A percentile compares a stretch with the other conserved stretches of the same genome.
Evolutionary conservation across 2,888 invertebrate species (phyloP).

Genomic region (Drosophila fulvimacula): DNA sequence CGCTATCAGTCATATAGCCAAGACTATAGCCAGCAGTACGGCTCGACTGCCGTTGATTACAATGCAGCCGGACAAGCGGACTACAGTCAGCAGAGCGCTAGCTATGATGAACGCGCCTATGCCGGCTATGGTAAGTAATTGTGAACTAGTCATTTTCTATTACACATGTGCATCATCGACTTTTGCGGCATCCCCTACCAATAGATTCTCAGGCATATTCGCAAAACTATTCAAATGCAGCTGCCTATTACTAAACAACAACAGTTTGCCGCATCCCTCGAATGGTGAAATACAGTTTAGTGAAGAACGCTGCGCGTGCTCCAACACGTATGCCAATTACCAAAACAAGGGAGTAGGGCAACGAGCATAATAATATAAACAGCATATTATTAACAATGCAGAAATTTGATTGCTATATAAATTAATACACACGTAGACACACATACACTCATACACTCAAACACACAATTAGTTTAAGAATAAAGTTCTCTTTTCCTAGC

Average conservation of each 20-base stretch:
- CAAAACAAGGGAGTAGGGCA: constrained; percentile 69
- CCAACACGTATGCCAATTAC: constrained; percentile 59
- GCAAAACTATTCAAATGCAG: constrained; percentile 84
- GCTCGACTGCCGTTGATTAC: constrained; percentile 84
- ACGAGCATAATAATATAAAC: constrained; percentile 31
- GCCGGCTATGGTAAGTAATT: constrained; percentile 84
- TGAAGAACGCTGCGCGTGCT: constrained; percentile 77
- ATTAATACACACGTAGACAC: constrained; percentile 44
- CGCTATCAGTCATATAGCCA: constrained; percentile 84
- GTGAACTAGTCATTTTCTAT: background rate
- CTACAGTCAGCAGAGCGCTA: constrained; percentile 80
- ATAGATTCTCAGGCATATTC: constrained; percentile 84
- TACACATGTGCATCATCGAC: constrained; percentile 20
- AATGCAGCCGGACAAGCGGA: constrained; percentile 83
- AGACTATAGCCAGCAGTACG: constrained; percentile 84
- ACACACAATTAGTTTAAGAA: constrained; percentile 64
- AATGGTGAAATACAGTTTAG: constrained; percentile 56
- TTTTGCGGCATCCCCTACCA: constrained; percentile 26
- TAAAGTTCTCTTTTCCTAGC: constrained; percentile 69
- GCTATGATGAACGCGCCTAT: constrained; percentile 84
- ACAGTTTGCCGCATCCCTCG: constrained; percentile 41
- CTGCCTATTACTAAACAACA: constrained; percentile 83
- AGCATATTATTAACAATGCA: constrained; percentile 33
- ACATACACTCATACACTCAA: constrained; percentile 45
- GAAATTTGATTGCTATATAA: constrained; percentile 63